A percentile compares a stretch with the other conserved stretches of the same genome.
Evolutionary conservation across 2,888 invertebrate species (phyloP).

Genomic region (Ochlodes sylvanus): DNA sequence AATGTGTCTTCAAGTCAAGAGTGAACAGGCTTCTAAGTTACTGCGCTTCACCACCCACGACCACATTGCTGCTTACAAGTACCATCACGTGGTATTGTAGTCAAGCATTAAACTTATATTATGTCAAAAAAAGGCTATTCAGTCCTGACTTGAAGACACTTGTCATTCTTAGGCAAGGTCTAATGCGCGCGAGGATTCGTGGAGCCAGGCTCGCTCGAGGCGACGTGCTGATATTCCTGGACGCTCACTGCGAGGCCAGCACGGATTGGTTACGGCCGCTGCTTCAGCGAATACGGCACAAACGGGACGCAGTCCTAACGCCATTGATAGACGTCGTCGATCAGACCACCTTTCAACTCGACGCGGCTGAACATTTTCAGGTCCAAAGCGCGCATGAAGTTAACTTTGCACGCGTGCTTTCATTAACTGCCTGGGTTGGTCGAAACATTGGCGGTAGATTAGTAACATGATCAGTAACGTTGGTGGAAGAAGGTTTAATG

Average conservation of each 20-base stretch:
- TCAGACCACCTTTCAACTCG: slow-evolving; percentile 87
- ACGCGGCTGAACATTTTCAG: slow-evolving; percentile 67
- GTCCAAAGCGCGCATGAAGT: slow-evolving; percentile 46
- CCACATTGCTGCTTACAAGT: too few species aligned
- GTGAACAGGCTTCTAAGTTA: too few species aligned
- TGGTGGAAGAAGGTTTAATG: too few species aligned
- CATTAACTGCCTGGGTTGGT: too few species aligned
- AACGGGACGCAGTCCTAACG: slow-evolving; percentile 92
- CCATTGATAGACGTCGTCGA: slow-evolving; percentile 98
- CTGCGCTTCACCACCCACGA: too few species aligned
- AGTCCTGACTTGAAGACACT: too few species aligned
- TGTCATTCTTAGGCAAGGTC: slow-evolving; percentile 86
- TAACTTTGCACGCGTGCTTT: neutral
- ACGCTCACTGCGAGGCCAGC: slow-evolving; percentile 95
- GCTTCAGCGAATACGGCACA: slow-evolving; percentile 84
- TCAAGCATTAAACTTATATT: too few species aligned
- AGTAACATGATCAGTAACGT: too few species aligned
- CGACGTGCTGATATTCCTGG: slow-evolving; percentile 93
- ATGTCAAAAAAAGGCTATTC: too few species aligned
- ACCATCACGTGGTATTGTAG: too few species aligned
- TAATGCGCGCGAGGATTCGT: slow-evolving; percentile 93
- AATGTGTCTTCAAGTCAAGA: too few species aligned
- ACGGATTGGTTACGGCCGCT: slow-evolving; percentile 95
- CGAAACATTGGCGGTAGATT: too few species aligned
- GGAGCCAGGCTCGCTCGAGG: slow-evolving; percentile 94